Conservation (phyloP, 2,888 invertebrate genomes). For the Podotricha telesiphe region DNA sequence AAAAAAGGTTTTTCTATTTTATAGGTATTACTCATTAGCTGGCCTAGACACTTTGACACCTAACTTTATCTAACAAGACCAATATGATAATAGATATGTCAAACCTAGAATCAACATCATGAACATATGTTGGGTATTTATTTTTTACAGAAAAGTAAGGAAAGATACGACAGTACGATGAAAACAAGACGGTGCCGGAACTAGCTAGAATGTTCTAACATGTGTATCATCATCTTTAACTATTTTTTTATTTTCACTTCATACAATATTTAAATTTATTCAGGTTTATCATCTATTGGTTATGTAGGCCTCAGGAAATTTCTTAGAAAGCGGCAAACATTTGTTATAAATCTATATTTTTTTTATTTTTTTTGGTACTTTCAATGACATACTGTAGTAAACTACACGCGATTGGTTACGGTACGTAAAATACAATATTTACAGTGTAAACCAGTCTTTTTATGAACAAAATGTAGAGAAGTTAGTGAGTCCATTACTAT, state of each 20-base stretch:
- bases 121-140: too few species aligned
- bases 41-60: too few species aligned
- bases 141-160: too few species aligned
- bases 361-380: slow-evolving; percentile 4
- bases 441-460: background rate
- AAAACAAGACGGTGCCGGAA: background rate
- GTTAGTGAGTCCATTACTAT: background rate
- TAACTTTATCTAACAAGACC: too few species aligned
- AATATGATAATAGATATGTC: too few species aligned
- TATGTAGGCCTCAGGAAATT: slow-evolving; percentile 36
- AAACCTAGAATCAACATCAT: too few species aligned
- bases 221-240: slow-evolving; percentile 3
- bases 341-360: slow-evolving; percentile 24
- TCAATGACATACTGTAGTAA: background rate
- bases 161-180: background rate
- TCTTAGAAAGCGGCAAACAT: slow-evolving; percentile 26
- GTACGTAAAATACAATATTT: slow-evolving; percentile 5
- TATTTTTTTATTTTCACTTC: slow-evolving; percentile 23
- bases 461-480: background rate
- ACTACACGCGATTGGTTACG: slow-evolving; percentile 1
- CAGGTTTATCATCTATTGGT: slow-evolving; percentile 31
- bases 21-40: too few species aligned
- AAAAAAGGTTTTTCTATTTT: too few species aligned
- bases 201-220: background rate
- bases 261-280: slow-evolving; percentile 36